Evolutionary conservation across 2,113 vertebrate species (phyloP).

Genomic region (Pavo muticus): DNA sequence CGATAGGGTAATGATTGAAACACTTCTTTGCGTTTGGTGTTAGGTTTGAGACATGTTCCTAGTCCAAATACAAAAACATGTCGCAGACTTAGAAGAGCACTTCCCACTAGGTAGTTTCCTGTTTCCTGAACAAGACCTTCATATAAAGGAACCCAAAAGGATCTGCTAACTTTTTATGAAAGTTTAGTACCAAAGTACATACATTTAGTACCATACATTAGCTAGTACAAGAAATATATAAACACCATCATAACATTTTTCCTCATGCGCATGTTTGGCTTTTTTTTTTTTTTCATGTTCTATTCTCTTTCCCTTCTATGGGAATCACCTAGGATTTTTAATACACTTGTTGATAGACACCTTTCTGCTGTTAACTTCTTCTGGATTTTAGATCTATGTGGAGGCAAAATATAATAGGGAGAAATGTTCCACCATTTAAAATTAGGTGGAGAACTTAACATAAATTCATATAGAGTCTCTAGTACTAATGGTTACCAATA

Average conservation of each 20-base stretch:
- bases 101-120: background rate
- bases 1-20: background rate
- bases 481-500: accelerated
- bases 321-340: background rate
- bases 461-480: background rate
- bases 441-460: background rate
- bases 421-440: background rate
- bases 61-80: background rate
- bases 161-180: background rate
- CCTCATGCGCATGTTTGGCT: background rate
- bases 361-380: background rate
- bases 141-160: background rate
- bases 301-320: background rate
- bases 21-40: background rate
- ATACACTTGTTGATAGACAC: background rate
- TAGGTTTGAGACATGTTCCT: background rate
- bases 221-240: background rate
- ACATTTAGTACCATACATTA: background rate
- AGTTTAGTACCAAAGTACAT: background rate
- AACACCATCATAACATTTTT: background rate
- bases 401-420: background rate
- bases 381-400: background rate
- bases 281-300: background rate
- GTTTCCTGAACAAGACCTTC: background rate
- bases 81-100: background rate